Conservation (phyloP, 2,888 invertebrate species). For the Ennomos erosarius region DNA sequence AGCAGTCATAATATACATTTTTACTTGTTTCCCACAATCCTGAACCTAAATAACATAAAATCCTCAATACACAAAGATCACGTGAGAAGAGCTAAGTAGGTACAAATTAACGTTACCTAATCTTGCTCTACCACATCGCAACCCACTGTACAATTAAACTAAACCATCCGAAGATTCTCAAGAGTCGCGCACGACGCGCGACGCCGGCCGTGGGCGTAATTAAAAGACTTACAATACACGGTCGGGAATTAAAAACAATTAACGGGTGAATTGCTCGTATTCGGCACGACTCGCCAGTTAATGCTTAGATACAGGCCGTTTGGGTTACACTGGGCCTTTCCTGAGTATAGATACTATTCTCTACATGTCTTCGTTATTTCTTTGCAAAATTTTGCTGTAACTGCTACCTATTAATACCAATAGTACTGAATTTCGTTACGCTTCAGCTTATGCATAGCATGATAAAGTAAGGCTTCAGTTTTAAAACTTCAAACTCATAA, state of each 20-base stretch:
- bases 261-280: constrained; percentile 73
- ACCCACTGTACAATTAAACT: constrained; percentile 68
- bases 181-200: constrained; percentile 58
- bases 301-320: constrained; percentile 39
- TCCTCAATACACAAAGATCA: neutral
- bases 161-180: constrained; percentile 58
- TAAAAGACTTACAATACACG: constrained; percentile 81
- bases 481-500: no score
- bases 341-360: neutral
- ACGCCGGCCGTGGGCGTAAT: constrained; percentile 75
- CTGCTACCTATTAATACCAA: neutral
- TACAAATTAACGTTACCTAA: constrained; percentile 18
- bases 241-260: constrained; percentile 65
- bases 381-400: neutral
- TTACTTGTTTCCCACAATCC: no score
- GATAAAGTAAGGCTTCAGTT: no score
- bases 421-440: no score
- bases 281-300: constrained; percentile 64
- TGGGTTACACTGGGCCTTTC: constrained; percentile 33
- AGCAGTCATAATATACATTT: no score
- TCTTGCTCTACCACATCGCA: constrained; percentile 43
- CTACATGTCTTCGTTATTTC: neutral
- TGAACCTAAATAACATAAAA: neutral
- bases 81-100: neutral
- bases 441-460: no score